Percentiles rank a stretch among this genome's conserved stretches.
Conservation (phyloP, 2,113 vertebrate species). For the Eira barbara region DNA sequence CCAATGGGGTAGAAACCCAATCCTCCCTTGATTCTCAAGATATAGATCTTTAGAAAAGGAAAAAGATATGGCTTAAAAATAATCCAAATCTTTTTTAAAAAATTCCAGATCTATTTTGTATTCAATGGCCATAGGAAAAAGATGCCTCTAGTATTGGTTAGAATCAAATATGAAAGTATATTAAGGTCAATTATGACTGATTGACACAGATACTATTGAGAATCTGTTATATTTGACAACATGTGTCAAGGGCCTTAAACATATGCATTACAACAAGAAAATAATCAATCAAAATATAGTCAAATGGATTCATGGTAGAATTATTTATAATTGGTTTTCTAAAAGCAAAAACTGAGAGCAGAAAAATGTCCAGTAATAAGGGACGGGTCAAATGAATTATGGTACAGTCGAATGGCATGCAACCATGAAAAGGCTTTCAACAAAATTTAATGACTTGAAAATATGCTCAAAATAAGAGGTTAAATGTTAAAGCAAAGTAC, state of each 20-base stretch:
- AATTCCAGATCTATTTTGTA: conserved; percentile 1
- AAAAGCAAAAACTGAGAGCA: conserved; percentile 20
- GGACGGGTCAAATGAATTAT: background rate
- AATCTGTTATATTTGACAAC: background rate
- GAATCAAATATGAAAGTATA: background rate
- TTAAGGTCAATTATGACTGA: conserved; percentile 2
- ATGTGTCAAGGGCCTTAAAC: background rate
- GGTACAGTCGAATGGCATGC: background rate
- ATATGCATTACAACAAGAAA: background rate
- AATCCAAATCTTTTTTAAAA: background rate
- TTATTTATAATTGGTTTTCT: conserved; percentile 34
- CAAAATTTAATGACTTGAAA: conserved; percentile 35
- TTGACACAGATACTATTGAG: background rate
- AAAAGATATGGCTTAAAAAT: background rate
- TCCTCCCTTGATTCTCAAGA: background rate
- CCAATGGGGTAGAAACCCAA: background rate
- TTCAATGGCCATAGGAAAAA: background rate
- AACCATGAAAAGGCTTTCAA: conserved; percentile 30
- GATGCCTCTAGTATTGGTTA: background rate
- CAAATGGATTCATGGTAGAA: conserved; percentile 23
- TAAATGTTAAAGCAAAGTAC: conserved; percentile 12
- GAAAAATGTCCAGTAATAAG: background rate
- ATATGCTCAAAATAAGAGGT: conserved; percentile 7
- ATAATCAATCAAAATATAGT: background rate
- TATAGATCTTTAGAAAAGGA: background rate